Conservation (phyloP, 2,113 vertebrate species). For the Calonectris borealis region DNA sequence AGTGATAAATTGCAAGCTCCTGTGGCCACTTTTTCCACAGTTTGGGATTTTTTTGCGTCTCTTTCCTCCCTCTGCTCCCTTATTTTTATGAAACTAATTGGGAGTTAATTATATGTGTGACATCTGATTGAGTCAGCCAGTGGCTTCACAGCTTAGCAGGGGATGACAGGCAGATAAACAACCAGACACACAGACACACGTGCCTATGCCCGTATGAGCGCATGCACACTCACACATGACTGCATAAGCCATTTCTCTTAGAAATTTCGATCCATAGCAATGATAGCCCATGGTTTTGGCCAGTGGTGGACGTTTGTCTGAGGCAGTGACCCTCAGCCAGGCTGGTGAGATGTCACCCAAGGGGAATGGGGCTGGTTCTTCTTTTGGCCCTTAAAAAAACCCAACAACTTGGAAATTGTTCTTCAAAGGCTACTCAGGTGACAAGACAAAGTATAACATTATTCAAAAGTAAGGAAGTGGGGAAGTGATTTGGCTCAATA, state of each 20-base stretch:
- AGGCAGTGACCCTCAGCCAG: not conserved
- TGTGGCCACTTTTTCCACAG: not conserved
- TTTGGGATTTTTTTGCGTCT: not conserved
- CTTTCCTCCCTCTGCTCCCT: not conserved
- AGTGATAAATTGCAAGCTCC: not conserved
- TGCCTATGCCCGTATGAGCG: not conserved
- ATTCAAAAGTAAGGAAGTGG: not conserved
- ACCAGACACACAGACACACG: not conserved
- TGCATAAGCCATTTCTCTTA: not conserved
- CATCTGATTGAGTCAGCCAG: not conserved
- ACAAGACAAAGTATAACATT: not conserved
- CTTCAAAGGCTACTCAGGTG: not conserved
- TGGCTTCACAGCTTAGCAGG: not conserved
- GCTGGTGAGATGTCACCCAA: not conserved
- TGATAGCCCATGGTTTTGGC: not conserved
- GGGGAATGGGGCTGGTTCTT: not conserved
- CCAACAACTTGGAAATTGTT: not conserved
- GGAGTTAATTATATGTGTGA: not conserved
- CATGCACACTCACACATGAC: not conserved
- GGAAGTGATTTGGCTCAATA: not conserved
- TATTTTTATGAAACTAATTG: not conserved
- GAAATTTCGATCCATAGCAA: not conserved
- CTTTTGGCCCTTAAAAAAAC: not conserved
- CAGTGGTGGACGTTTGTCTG: rapidly evolving
- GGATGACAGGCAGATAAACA: not conserved